phyloP scores from a whole-genome alignment of 92 coral and sea anemone genomes.

The Epizoanthus ramosus region DNA sequence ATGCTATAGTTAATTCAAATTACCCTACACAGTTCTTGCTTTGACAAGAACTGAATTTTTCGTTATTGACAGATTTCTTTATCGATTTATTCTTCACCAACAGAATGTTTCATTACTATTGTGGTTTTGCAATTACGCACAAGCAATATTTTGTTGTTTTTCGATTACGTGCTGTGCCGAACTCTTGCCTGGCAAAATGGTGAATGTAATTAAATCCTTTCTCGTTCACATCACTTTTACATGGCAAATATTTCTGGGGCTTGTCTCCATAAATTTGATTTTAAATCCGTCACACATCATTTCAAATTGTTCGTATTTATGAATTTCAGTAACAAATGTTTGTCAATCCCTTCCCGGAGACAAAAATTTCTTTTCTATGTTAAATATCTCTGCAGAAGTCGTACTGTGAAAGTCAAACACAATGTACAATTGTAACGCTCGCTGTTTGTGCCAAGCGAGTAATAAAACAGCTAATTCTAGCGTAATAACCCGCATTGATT shows the following conservation, averaged over 20 bases:
- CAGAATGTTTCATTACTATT: not conserved
- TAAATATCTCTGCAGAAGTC: not conserved
- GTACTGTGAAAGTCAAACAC: not conserved
- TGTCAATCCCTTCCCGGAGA: not conserved
- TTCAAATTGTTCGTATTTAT: not conserved
- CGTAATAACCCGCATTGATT: not conserved
- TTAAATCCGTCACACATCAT: not conserved
- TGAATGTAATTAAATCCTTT: not conserved
- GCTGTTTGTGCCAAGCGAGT: not conserved
- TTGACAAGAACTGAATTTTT: not conserved
- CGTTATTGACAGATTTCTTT: not conserved
- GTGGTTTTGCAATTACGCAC: not conserved
- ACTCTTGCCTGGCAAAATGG: not conserved
- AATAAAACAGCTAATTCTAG: not conserved
- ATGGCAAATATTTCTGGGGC: not conserved
- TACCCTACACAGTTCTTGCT: not conserved
- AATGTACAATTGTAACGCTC: not conserved
- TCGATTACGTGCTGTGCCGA: not conserved
- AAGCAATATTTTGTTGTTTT: not conserved
- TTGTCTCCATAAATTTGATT: not conserved
- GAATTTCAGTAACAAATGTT: not conserved
- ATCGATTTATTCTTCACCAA: constrained; percentile 4
- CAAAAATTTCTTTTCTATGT: not conserved
- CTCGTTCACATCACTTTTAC: not conserved
- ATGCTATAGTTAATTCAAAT: not conserved